These are phyloP conservation scores for Cepphus grylle DNA, from an alignment of 2,113 vertebrate genomes.

Conservation along the genomic window DNA sequence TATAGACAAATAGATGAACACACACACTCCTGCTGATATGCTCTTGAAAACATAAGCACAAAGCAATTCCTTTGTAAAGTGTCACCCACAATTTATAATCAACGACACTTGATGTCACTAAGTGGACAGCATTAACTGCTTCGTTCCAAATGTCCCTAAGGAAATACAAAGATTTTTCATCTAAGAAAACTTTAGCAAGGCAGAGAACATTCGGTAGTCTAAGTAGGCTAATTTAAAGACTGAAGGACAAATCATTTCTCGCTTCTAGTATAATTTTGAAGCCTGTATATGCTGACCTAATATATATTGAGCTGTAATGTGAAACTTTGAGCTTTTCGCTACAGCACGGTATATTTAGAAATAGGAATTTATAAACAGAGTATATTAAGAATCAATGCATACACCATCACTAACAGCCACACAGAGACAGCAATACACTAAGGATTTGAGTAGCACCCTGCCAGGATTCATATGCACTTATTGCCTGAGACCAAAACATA, in stretches of 20 bases:
- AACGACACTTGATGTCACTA: not conserved
- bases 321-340: not conserved
- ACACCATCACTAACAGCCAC: not conserved
- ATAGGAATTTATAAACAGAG: not conserved
- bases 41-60: not conserved
- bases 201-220: not conserved
- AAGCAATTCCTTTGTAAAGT: not conserved
- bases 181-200: not conserved
- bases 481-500: not conserved
- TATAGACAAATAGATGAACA: not conserved
- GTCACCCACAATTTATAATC: not conserved
- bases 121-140: not conserved
- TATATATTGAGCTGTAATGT: not conserved
- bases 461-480: not conserved
- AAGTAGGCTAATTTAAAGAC: not conserved
- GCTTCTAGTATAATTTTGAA: not conserved
- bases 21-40: not conserved
- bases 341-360: not conserved
- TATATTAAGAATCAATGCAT: not conserved
- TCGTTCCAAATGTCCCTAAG: not conserved
- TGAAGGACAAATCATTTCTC: not conserved
- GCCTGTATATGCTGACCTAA: not conserved
- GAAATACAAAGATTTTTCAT: not conserved
- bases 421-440: not conserved
- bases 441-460: not conserved